Evolutionary conservation across 1,140 invertebrate genomes (phyloP), one percentile per base, ranked within the genome.

Genomic region (Trachymyrmex cornetzi): DNA sequence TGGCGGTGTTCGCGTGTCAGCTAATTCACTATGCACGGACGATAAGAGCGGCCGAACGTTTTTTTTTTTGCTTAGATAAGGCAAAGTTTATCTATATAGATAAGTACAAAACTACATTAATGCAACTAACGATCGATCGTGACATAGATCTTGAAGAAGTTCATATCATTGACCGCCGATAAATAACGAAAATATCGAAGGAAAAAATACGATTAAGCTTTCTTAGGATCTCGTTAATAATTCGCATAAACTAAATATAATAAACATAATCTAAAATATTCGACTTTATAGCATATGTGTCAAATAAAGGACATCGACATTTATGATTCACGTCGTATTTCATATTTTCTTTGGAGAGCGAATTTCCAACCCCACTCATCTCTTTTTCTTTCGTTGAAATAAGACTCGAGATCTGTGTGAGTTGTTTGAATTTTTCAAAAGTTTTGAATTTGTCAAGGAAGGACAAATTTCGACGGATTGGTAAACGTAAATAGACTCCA

Each of bases 81-180:
- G 63, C 59, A 85, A 66, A 85, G 61, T 67, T 82, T 74, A 74
- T 84, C 67, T 63, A 19, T 7, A 24, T 5, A 53, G 55, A 48
- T 44, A 16, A 19, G 7, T 19, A 12, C 2, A 24, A 59, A 24
- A 22, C 7, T 22, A 53, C 27, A 57, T 3, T 72, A 79, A 57
- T 6, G n/a, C 9, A 44, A 82, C 50, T 72, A 44, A 27, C n/a
- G 77, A 69, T 66, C 55, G 34, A 30, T 0, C 34, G 14, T 82
- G 44, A 82, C 66, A 24, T 24, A 24, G 38, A 74, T 57, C 44
- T 22, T 11, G 22, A 82, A 27, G 19, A 72, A 48, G 19, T 30
- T 84, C 22, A 2, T 16, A 38, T n/a, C 55, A 74, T 44, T 14
- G 12, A 2, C 2, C 19, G 34, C 12, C 12, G 67, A 75, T 82